These are phyloP conservation scores for Pandemis corylana DNA, from an alignment of 2,888 invertebrate genomes.

Conservation along the genomic window DNA sequence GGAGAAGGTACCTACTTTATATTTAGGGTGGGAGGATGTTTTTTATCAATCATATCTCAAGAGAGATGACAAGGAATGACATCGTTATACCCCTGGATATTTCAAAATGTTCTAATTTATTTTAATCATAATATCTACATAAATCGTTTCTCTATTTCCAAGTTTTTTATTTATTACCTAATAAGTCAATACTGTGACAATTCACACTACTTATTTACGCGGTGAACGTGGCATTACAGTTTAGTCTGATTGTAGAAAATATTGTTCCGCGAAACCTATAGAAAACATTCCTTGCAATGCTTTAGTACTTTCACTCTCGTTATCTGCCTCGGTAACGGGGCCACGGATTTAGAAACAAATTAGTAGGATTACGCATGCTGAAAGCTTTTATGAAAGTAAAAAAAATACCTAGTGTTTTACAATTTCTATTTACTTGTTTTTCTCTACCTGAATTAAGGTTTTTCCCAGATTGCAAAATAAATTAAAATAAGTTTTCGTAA, in stretches of 20 bases:
- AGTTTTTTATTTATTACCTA: neutral
- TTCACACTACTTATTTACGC: neutral
- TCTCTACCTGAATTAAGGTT: neutral
- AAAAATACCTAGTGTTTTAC: neutral
- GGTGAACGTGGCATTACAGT: neutral
- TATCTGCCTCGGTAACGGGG: neutral
- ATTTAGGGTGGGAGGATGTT: no score
- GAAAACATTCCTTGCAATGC: conserved; percentile 9
- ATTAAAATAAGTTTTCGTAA: no score
- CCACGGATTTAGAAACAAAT: conserved; percentile 4
- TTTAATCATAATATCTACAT: no score
- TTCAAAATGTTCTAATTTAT: no score
- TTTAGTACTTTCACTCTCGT: conserved; percentile 24
- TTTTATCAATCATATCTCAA: no score
- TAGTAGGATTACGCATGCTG: neutral
- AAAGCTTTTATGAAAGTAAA: neutral
- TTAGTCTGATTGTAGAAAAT: neutral
- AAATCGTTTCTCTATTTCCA: no score
- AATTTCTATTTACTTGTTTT: neutral
- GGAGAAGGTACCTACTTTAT: no score
- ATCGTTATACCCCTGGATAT: no score
- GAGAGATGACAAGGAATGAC: no score
- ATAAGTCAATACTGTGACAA: no score
- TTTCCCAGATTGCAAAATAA: no score
- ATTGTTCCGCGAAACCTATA: neutral